These are phyloP conservation scores for Lithosia quadra DNA, from an alignment of 2,888 invertebrate species.

Conservation along the genomic window DNA sequence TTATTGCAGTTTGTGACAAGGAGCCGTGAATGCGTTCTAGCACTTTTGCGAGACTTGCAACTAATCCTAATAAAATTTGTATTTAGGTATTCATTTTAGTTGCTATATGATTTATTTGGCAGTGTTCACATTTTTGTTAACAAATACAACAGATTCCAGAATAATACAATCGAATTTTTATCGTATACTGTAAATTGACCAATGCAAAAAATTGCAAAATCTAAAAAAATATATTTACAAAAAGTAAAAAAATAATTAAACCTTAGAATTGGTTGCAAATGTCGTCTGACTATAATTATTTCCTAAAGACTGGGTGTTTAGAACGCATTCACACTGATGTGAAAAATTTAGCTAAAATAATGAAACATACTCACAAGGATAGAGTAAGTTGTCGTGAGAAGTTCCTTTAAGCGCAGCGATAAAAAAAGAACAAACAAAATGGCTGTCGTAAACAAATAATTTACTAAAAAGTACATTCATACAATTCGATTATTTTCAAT, in stretches of 20 bases:
- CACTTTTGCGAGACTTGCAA: constrained; percentile 17
- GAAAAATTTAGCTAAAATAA: constrained; percentile 37
- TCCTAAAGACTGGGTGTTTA: constrained; percentile 13
- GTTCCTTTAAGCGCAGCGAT: constrained; percentile 84
- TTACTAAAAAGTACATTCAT: constrained; percentile 46
- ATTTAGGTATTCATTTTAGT: background rate
- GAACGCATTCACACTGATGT: constrained; percentile 41
- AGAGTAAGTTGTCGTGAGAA: constrained; percentile 88
- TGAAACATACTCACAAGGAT: constrained; percentile 87
- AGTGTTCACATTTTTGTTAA: background rate
- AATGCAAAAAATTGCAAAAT: background rate
- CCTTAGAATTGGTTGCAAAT: constrained; percentile 13
- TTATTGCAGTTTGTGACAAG: constrained; percentile 50
- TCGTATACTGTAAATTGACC: background rate
- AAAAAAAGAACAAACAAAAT: constrained; percentile 57
- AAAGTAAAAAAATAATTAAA: background rate
- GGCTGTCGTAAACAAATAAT: constrained; percentile 52
- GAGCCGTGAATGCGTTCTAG: constrained; percentile 39
- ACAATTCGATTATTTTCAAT: constrained; percentile 40
- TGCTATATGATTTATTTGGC: background rate
- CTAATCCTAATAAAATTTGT: too few relatives aligned
- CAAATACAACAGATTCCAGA: background rate
- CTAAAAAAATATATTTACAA: background rate
- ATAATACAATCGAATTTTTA: background rate
- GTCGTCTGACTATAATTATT: constrained; percentile 3